Evolutionary conservation across 2,888 invertebrate species (phyloP).

Genomic region (Syrphus vitripennis): DNA sequence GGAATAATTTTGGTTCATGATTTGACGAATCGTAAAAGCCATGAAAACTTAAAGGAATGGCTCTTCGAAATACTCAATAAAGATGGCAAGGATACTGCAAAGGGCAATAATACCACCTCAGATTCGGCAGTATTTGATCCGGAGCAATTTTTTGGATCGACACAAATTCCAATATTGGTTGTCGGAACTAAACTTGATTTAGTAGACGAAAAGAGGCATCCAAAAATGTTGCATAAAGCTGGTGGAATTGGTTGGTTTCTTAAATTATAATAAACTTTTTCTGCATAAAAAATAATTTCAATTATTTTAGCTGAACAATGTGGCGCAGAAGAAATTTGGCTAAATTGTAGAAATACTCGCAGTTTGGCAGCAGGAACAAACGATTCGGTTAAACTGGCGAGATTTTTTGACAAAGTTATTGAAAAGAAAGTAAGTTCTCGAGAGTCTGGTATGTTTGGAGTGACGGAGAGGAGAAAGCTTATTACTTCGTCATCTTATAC

Average conservation of each 20-base stretch:
- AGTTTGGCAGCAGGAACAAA: slow-evolving; percentile 97
- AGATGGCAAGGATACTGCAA: slow-evolving; percentile 83
- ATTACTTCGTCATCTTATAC: slow-evolving; percentile 14
- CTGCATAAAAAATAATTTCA: background rate
- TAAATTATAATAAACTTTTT: background rate
- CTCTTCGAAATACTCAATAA: slow-evolving; percentile 93
- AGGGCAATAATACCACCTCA: slow-evolving; percentile 67
- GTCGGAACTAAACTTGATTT: slow-evolving; percentile 97
- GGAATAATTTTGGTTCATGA: slow-evolving; percentile 99
- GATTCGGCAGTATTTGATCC: slow-evolving; percentile 84
- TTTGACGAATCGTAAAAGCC: slow-evolving; percentile 97
- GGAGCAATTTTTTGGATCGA: slow-evolving; percentile 92
- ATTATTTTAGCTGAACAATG: slow-evolving; percentile 89
- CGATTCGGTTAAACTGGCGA: slow-evolving; percentile 94
- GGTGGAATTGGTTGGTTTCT: slow-evolving; percentile 78
- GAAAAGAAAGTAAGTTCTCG: slow-evolving; percentile 78
- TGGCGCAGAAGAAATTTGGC: slow-evolving; percentile 95
- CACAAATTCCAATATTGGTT: slow-evolving; percentile 95
- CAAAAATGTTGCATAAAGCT: slow-evolving; percentile 77
- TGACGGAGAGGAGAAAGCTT: slow-evolving; percentile 64
- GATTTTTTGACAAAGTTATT: slow-evolving; percentile 94
- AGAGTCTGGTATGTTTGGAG: slow-evolving; percentile 72
- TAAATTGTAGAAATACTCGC: slow-evolving; percentile 88
- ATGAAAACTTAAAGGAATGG: slow-evolving; percentile 96
- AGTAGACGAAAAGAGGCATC: slow-evolving; percentile 87